Evolutionary conservation across 2,113 vertebrate species (phyloP), one percentile per base, ranked within the genome.

Genomic region (Oxygymnocypris stewartii): DNA sequence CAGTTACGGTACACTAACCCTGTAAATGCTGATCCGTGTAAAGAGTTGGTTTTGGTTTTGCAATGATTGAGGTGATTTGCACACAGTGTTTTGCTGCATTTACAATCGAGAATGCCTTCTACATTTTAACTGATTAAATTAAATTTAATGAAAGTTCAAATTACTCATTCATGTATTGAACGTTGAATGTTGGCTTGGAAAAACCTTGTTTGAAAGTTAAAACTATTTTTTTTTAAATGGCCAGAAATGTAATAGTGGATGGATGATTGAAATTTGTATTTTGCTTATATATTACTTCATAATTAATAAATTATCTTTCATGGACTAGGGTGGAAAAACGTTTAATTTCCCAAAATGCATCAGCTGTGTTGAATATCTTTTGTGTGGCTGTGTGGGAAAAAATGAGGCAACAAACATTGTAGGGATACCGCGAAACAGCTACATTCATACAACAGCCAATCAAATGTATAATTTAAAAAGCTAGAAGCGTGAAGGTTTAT

Each of bases 1-100:
- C 54, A 82, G 59, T 59, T 78, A 77, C 2, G 11, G n/a, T 51
- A 14, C n/a, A 54, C 40, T 37, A 49, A 67, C 31, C 69, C 6
- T 79, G 25, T 77, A 51, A 85, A 71, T 54, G 35, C 57, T 74
- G 16, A 59, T 28, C 40, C 44, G 12, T 65, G 35, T 54, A 31
- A 37, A 86, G 49, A 69, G 31, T 77, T 77, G 37, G 3, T 75
- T 86, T 75, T 61, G 35, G 16, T 31, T 51, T 71, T 51, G 25
- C 28, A 71, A 13, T 35, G 5, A 82, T 10, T 71, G 6, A 51
- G 9, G 44, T 81, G 79, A 65, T 44, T 65, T 47, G 59, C 79
- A 81, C 51, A 51, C 25, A 3, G 4, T 8, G 42, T 76, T 47
- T 42, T 47, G 42, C 73, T 20, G 23, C 12, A 16, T 75, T 75